Conservation (phyloP, 2,797 vertebrate genomes). For the Ctenopoma multispine region DNA sequence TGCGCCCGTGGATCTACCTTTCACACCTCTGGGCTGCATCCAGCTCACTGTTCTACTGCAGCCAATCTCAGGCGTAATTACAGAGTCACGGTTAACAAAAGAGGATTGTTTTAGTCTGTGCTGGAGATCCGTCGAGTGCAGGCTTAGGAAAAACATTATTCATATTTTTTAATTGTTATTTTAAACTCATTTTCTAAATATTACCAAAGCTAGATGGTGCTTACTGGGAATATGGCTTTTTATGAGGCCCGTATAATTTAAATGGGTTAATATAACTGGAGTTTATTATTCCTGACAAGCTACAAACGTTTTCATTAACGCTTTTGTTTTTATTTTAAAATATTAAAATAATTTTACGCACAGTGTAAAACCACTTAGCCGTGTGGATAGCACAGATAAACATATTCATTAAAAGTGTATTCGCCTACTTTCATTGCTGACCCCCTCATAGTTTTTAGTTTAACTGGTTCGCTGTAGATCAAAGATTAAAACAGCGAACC, state of each 20-base stretch:
- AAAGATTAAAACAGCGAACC: background rate
- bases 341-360: background rate
- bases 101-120: slow-evolving; percentile 58
- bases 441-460: background rate
- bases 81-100: slow-evolving; percentile 66
- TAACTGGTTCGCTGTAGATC: background rate
- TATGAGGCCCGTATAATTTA: background rate
- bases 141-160: slow-evolving; percentile 1
- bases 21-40: slow-evolving; percentile 71
- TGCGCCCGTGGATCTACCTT: slow-evolving; percentile 58
- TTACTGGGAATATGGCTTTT: background rate
- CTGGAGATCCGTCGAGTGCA: slow-evolving; percentile 15
- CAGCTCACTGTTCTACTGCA: slow-evolving; percentile 59
- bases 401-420: background rate
- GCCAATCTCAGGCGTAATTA: slow-evolving; percentile 62
- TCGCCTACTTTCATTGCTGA: background rate
- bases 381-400: background rate
- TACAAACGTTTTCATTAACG: background rate
- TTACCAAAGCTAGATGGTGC: background rate
- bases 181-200: background rate
- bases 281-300: background rate
- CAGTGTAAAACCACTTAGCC: background rate
- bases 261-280: background rate
- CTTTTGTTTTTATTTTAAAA: background rate
- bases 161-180: background rate